Conservation (phyloP, 2,888 invertebrate species). For the Harpagoxenus sublaevis region DNA sequence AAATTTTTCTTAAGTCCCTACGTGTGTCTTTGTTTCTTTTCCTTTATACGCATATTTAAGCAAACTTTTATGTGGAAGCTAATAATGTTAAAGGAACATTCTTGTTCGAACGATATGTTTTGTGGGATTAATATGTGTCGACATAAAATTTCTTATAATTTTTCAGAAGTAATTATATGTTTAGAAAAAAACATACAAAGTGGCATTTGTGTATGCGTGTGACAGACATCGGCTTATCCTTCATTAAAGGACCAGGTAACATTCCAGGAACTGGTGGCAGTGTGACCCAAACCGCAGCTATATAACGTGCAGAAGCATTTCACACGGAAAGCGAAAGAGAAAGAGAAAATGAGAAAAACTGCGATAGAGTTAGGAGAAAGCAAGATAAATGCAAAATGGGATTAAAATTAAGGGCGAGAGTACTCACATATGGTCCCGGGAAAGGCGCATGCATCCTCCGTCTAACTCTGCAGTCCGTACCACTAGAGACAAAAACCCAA, state of each 20-base stretch:
- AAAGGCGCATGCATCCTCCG: constrained; percentile 87
- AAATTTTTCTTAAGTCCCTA: constrained; percentile 47
- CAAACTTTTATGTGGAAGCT: not conserved
- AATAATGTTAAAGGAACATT: not conserved
- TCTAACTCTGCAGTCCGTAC: constrained; percentile 87
- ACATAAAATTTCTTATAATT: not conserved
- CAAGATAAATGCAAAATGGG: constrained; percentile 55
- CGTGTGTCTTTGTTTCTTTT: constrained; percentile 29
- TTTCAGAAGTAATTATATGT: not conserved
- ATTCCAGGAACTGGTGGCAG: not conserved
- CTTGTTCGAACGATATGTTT: not conserved
- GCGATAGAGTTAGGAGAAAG: constrained; percentile 37
- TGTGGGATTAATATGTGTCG: not conserved
- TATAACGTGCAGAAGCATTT: constrained; percentile 46
- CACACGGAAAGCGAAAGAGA: constrained; percentile 47
- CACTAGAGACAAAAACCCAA: constrained; percentile 86
- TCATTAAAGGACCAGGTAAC: constrained; percentile 3
- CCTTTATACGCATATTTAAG: not conserved
- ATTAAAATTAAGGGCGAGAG: constrained; percentile 80
- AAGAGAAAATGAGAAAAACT: constrained; percentile 34
- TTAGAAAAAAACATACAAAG: not conserved
- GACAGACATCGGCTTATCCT: constrained; percentile 22
- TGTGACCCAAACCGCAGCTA: constrained; percentile 8
- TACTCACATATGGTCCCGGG: constrained; percentile 86
- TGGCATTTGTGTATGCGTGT: constrained; percentile 7